Conservation (phyloP, 2,888 invertebrate species). For the Cylindroiulus punctatus region DNA sequence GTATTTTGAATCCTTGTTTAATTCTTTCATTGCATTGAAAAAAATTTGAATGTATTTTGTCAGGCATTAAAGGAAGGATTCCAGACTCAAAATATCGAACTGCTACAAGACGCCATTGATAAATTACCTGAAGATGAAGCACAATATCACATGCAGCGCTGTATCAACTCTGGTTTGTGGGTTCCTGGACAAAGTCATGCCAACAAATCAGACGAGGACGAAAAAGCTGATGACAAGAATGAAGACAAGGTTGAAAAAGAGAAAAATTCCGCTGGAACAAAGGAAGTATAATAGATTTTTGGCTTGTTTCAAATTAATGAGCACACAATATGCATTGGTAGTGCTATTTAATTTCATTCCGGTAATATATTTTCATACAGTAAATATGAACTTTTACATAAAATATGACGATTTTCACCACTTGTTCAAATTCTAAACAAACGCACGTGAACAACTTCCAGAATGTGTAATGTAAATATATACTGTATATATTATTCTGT, state of each 20-base stretch:
- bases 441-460: not conserved
- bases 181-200: constrained; percentile 74
- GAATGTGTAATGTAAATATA: not conserved
- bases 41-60: constrained; percentile 49
- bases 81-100: constrained; percentile 80
- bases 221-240: not conserved
- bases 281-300: not conserved
- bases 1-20: not conserved
- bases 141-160: constrained; percentile 91
- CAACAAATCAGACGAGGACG: constrained; percentile 52
- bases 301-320: not conserved
- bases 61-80: constrained; percentile 70
- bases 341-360: not conserved
- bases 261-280: not conserved
- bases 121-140: constrained; percentile 90
- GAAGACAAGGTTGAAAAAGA: not conserved
- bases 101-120: constrained; percentile 86
- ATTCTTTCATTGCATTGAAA: not conserved
- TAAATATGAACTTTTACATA: too few relatives aligned
- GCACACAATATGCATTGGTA: not conserved
- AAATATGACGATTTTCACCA: not conserved
- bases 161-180: constrained; percentile 97
- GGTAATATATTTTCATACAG: too few relatives aligned
- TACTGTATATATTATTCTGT: not conserved
- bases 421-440: not conserved